Evolutionary conservation across 2,113 vertebrate species (phyloP), one percentile per base, ranked within the genome.

Genomic region (Myocastor coypus): DNA sequence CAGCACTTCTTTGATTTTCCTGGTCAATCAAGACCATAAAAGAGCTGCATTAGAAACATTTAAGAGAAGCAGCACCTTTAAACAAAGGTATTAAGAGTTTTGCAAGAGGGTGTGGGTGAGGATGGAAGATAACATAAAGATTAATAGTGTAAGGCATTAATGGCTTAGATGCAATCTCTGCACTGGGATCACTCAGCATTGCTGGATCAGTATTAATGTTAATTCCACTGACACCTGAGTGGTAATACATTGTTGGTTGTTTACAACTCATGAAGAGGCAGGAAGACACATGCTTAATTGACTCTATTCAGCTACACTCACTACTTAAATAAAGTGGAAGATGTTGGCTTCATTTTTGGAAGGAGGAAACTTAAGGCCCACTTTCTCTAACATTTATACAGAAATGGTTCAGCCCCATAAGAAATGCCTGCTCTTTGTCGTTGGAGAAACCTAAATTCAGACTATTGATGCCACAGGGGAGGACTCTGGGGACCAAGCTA

Each of bases 81-180:
- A 93, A 68, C 10, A 75, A 81, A 92, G 37, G 22, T 77, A 81
- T 87, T 80, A 63, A n/a, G 77, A 78, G n/a, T 83, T 96, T 94
- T 85, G 71, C 19, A 34, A 90, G 86, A 82, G 86, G 14, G 7
- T 26, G 1, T 91, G 22, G n/a, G 17, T 89, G 30, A 69, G 40
- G 87, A 96, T 30, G 52, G 63, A 91, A 89, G 63, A 42, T 12
- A 46, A 0, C 2, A 7, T 28, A 94, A 46, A 78, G 26, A 37
- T 85, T 30, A 50, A 30, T 50, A 50, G 50, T 73, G 83, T 30
- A 73, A 68, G 26, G 37, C 68, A 95, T 12, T 20, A 28, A 50
- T 30, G 11, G 52, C 80, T 78, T 71, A 69, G 55, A 61, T 61
- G 37, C 87, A 73, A 50, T 87, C 82, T 85, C 86, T 50, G 11